Evolutionary conservation across 2,113 vertebrate genomes (phyloP).

Genomic region (Cichladusa arquata): DNA sequence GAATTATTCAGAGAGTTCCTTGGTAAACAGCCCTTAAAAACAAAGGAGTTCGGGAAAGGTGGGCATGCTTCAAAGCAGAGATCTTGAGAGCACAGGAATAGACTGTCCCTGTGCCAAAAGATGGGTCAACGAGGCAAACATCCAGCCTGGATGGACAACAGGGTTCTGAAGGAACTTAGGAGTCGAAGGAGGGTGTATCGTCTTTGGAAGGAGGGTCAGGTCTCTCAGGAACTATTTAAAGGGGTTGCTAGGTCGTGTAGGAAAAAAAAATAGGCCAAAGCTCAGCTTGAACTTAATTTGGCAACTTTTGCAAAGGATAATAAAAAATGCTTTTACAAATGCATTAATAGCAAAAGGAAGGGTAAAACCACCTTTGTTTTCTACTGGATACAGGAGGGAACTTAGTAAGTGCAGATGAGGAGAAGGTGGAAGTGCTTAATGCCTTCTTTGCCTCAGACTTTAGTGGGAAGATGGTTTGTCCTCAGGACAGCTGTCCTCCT

Average conservation of each 20-base stretch:
- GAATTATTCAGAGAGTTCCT: background rate
- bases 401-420: background rate
- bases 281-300: background rate
- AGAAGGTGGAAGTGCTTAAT: background rate
- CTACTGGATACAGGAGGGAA: background rate
- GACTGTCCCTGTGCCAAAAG: background rate
- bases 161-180: background rate
- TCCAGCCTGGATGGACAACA: background rate
- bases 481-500: background rate
- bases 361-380: background rate
- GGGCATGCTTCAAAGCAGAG: background rate
- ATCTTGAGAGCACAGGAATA: background rate
- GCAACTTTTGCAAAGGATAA: background rate
- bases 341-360: background rate
- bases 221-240: background rate
- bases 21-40: background rate
- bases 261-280: background rate
- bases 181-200: background rate
- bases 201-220: background rate
- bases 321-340: background rate
- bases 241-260: background rate
- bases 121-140: rapidly evolving
- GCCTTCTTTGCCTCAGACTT: background rate
- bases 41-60: background rate
- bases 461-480: background rate